phyloP scores from a whole-genome alignment of 92 coral and sea anemone genomes.

The Metridium senile region DNA sequence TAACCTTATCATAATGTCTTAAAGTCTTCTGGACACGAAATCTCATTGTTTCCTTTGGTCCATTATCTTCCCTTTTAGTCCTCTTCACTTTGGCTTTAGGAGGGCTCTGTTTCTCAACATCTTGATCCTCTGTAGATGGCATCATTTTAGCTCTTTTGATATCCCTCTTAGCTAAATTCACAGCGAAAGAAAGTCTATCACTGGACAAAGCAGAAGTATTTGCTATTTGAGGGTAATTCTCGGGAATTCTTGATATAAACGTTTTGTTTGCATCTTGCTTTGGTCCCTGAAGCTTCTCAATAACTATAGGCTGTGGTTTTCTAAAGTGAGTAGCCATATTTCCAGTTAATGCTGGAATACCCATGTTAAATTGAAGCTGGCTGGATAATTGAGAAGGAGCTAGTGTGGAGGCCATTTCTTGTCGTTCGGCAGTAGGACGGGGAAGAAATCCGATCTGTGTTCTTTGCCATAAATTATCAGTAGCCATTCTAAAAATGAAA shows the following conservation, averaged over 20 bases:
- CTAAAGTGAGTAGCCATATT: constrained; percentile 80
- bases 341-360: constrained; percentile 66
- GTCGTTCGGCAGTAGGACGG: constrained; percentile 23
- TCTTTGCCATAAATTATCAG: constrained; percentile 62
- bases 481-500: constrained; percentile 47
- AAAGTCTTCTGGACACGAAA: constrained; percentile 68
- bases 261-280: constrained; percentile 23
- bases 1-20: constrained; percentile 60
- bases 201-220: constrained; percentile 44
- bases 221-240: constrained; percentile 21
- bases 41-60: constrained; percentile 43
- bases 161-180: constrained; percentile 90
- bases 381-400: constrained; percentile 57
- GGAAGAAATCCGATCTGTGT: constrained; percentile 65
- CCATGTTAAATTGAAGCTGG: constrained; percentile 89
- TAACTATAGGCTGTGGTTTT: constrained; percentile 87
- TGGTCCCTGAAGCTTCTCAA: constrained; percentile 67
- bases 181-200: constrained; percentile 84
- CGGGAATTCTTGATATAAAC: constrained; percentile 25
- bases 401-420: constrained; percentile 3
- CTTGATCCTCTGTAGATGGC: constrained; percentile 33
- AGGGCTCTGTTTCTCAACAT: constrained; percentile 23
- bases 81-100: constrained; percentile 26
- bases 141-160: constrained; percentile 68
- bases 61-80: constrained; percentile 31